Conservation (phyloP, 2,113 vertebrate genomes). For the Bubo bubo region DNA sequence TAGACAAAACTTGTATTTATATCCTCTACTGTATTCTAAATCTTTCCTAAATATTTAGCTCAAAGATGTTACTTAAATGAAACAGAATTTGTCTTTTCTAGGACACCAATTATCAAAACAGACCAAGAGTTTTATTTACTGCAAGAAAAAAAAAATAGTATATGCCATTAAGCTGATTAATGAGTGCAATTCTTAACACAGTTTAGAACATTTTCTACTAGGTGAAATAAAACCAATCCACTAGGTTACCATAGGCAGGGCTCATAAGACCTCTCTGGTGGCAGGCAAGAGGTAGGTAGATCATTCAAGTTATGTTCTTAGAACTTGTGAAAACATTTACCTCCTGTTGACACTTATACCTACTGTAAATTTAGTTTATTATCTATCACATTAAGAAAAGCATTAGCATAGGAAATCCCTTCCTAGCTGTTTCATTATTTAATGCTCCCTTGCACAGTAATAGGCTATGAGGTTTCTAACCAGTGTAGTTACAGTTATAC, state of each 20-base stretch:
- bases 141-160: background rate
- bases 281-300: background rate
- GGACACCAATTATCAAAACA: background rate
- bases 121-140: background rate
- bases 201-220: background rate
- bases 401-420: background rate
- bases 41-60: background rate
- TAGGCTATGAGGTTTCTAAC: background rate
- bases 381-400: background rate
- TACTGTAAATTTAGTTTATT: background rate
- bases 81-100: conserved; percentile 9
- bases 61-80: background rate
- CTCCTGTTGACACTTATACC: background rate
- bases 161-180: background rate
- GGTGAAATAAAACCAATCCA: background rate
- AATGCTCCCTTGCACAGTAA: background rate
- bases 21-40: background rate
- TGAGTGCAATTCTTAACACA: background rate
- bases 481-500: background rate
- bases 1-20: background rate
- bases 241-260: background rate
- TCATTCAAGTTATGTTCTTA: background rate
- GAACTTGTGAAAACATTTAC: background rate
- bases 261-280: fast-evolving
- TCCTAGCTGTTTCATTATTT: background rate